Evolutionary conservation across 2,113 vertebrate species (phyloP).

Genomic region (Cynopterus brachyotis): DNA sequence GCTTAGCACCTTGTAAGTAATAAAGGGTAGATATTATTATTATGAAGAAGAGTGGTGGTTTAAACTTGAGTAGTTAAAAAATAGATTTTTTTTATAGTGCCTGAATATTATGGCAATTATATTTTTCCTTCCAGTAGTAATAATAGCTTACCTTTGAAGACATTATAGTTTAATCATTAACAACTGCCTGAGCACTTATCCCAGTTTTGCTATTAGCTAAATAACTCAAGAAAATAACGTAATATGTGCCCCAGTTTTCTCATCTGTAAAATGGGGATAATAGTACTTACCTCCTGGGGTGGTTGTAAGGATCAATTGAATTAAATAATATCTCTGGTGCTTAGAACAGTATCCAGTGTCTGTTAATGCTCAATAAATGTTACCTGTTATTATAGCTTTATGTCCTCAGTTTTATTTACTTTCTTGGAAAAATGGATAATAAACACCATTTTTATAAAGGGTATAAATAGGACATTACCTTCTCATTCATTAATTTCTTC

Average conservation of each 20-base stretch:
- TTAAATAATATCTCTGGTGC: neutral
- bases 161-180: conserved; percentile 25
- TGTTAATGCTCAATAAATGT: conserved; percentile 11
- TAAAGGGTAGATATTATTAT: neutral
- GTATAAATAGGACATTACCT: neutral
- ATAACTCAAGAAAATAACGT: neutral
- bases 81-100: neutral
- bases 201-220: conserved; percentile 14
- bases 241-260: conserved; percentile 27
- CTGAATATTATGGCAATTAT: conserved; percentile 7
- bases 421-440: neutral
- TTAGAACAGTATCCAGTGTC: neutral
- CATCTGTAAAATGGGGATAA: neutral
- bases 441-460: conserved; percentile 25
- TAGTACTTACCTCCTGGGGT: neutral
- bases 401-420: conserved; percentile 9
- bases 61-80: neutral
- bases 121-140: neutral
- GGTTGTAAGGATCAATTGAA: conserved; percentile 27
- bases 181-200: neutral
- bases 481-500: conserved; percentile 27
- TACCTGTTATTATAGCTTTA: conserved; percentile 1
- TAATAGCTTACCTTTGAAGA: neutral
- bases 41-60: neutral
- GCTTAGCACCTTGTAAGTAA: neutral